Evolutionary conservation across 37 sponge, comb jelly and placozoan species (phyloP), one percentile per base, ranked within the genome.

Genomic region (Halisarca cf. caerulea): DNA sequence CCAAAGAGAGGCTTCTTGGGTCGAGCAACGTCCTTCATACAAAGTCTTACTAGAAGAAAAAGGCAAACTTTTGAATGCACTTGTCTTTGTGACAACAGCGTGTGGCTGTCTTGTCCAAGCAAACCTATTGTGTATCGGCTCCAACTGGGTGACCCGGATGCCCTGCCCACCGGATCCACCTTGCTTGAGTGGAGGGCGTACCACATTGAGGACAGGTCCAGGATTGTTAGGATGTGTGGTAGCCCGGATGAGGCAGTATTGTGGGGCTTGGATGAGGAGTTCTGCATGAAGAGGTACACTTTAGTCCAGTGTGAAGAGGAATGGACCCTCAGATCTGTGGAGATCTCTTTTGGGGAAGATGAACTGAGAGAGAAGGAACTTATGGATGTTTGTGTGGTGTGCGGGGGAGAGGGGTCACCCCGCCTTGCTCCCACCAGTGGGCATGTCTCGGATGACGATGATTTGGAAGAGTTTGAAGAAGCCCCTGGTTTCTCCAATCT

Each of bases 101-200:
- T 74, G 77, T 74, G 77, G 77, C 44, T 41, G 77, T 40, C n/a
- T 37, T 74, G 25, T 24, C 20, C 42, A n/a, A 25, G 25, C 38
- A n/a, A 40, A 15, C 45, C 42, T 37, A 17, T 37, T 2, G 2
- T 74, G 1, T 74, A 74, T 44, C 42, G 45, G 5, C 25, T 74
- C 0, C 25, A n/a, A 2, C 42, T 74, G 44, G 77, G 44, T 3
- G 77, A 74, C 77, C 23, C 36, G 42, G 77, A 74, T 44, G 69
- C 34, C 15, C 30, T 27, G 1, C 1, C 8, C 9, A 23, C 17
- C 43, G 41, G 36, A 0, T 1, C 9, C 0, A n/a, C 17, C 17
- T 11, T 40, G 25, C 21, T 2, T 2, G 24, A 74, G 44, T 74
- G 77, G 77, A 23, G n/a, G 2, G 1, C 44, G 24, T 74, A 39